These are phyloP conservation scores for Hucho hucho DNA, from an alignment of 2,113 vertebrate genomes.

Conservation along the genomic window DNA sequence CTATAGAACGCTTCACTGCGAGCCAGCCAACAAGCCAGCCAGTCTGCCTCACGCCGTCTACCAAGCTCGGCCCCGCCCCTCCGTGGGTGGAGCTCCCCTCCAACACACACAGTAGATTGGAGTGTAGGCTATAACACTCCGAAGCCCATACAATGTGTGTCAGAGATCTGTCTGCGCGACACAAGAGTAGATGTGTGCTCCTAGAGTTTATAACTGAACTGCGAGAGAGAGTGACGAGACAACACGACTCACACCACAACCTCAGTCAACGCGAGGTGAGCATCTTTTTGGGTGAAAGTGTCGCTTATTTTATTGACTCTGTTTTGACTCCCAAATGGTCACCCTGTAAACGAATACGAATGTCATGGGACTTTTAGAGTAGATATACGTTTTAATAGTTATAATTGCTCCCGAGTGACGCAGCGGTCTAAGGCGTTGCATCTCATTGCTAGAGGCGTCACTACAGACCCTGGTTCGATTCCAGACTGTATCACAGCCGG, in stretches of 20 bases:
- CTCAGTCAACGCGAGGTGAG: slow-evolving; percentile 66
- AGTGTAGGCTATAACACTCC: slow-evolving; percentile 60
- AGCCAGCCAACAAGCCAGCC: slow-evolving; percentile 22
- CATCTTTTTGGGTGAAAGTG: slow-evolving; percentile 19
- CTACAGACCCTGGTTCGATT: too few species aligned
- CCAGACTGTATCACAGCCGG: too few species aligned
- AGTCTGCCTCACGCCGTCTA: slow-evolving; percentile 43
- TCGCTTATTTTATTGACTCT: neutral
- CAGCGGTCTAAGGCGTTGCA: too few species aligned
- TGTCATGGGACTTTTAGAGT: neutral
- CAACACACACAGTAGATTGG: slow-evolving; percentile 35
- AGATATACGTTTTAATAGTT: too few species aligned
- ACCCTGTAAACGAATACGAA: neutral
- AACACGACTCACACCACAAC: slow-evolving; percentile 44
- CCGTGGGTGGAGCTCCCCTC: slow-evolving; percentile 60
- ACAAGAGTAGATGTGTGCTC: slow-evolving; percentile 49
- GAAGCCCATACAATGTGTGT: slow-evolving; percentile 64
- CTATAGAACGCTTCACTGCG: slow-evolving; percentile 10
- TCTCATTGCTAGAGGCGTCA: too few species aligned
- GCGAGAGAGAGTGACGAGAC: slow-evolving; percentile 48
- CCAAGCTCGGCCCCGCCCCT: slow-evolving; percentile 23
- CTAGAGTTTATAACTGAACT: slow-evolving; percentile 58
- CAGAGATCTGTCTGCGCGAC: slow-evolving; percentile 71
- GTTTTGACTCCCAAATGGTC: neutral
- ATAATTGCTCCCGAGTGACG: too few species aligned